These are phyloP conservation scores for Galeopterus variegatus DNA, from an alignment of 2,113 vertebrate species.

Conservation along the genomic window DNA sequence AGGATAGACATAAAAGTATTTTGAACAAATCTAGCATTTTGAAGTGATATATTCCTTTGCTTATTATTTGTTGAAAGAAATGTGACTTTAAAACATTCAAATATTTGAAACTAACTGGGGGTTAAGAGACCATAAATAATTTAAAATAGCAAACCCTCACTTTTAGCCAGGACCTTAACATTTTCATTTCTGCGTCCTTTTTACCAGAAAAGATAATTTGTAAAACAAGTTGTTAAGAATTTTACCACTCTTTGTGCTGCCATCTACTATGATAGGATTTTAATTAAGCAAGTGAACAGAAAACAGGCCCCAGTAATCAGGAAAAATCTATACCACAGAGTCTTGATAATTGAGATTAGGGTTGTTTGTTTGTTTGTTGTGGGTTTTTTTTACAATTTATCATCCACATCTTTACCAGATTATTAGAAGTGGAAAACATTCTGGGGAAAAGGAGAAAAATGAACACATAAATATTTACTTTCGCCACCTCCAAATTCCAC, in stretches of 20 bases:
- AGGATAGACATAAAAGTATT: background rate
- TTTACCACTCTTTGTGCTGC: background rate
- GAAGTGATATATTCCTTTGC: background rate
- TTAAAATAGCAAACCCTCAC: background rate
- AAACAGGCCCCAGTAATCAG: background rate
- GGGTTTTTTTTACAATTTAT: background rate
- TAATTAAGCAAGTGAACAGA: background rate
- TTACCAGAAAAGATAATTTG: background rate
- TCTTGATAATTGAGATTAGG: background rate
- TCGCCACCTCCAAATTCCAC: background rate
- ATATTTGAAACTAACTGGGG: background rate
- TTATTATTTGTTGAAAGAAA: slow-evolving; percentile 2
- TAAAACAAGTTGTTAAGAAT: background rate
- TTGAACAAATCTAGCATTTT: background rate
- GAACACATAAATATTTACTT: background rate
- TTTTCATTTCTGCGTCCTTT: background rate
- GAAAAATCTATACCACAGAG: background rate
- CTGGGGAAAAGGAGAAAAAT: background rate
- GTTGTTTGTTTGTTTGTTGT: background rate
- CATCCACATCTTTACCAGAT: background rate
- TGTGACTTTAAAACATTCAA: slow-evolving; percentile 37
- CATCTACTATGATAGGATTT: background rate
- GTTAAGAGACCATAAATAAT: background rate
- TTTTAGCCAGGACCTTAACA: slow-evolving; percentile 1
- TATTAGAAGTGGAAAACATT: slow-evolving; percentile 23